Evolutionary conservation across 1,140 invertebrate species (phyloP), one percentile per base, ranked within the genome.

Genomic region (Drosophila nigromelanica): DNA sequence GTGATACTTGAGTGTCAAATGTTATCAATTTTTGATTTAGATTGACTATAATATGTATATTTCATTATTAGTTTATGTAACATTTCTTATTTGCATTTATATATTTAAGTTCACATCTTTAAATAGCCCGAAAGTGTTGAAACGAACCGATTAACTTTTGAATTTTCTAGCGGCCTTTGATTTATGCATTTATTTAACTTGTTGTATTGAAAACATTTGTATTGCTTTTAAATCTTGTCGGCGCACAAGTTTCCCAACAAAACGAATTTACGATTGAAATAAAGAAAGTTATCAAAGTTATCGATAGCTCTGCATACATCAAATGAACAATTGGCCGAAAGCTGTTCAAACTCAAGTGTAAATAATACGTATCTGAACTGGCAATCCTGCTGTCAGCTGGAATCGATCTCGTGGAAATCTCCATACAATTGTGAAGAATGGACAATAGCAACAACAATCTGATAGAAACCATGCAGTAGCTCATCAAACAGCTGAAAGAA

Each of bases 351-450:
- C n/a, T 48, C 43, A 48, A 15, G 27, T 48, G 61, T 50, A 39
- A 52, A 18, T 15, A 11, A 62, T 61, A 27, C 18, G 15, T n/a
- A 35, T 30, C 3, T 14, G 10, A 2, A 52, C 11, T 42, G 56
- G 18, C 39, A 63, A 54, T 7, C 39, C 60, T 30, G 60, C 37
- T 68, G 40, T 63, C 67, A 70, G 67, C 43, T 64, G 59, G 14
- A 55, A 58, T 33, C n/a, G n/a, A 30, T 27, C 48, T 15, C 1
- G 24, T 4, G 37, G 18, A 52, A 52, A 18, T 30, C 21, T 51
- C n/a, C 51, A 37, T 48, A 21, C 47, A 48, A 5, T 27, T 48
- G 21, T 10, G 30, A 64, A 64, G 43, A 64, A 64, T 56, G 27
- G 43, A 24, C 14, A 33, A 60, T 21, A 39, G 21, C 66, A 56